Base-by-base conservation (phyloP, 1,140 invertebrate genomes). In the Schlechtendalia chinensis region DNA sequence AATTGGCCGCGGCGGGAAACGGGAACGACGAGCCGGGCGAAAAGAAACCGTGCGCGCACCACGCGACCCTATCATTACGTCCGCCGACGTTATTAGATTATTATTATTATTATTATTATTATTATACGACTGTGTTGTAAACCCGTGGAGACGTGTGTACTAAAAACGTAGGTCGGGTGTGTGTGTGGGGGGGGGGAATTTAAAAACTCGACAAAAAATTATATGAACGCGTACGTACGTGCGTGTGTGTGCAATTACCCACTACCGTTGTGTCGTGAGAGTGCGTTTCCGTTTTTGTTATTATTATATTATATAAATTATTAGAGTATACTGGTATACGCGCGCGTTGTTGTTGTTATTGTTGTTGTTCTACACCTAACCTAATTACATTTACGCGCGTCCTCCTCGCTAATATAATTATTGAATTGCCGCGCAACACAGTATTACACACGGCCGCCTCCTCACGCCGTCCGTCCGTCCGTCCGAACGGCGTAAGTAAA, bases 71-170 rank as follows among this genome's bases (percentile, higher is more conserved):
- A 71, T 71, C 17, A 71, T 71, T 71, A 71, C 67, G 0, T 17
- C 22, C 45, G 67, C 45, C 67, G 47, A 27, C 47, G 47, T 71
- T 71, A 71, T 71, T 71, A 53, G 53, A 71, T 71, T 71, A 71
- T n/a, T 22, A 53, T 53, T 69, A 69, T 47, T 58, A 58, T 12
- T 5, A 5, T 4, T 45, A 45, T 45, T 45, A 45, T 10, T 65
- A 65, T 10, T 32, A 39, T 67, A 39, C 3, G 3, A 45, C 19
- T 67, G 32, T 29, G 32, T n/a, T n/a, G n/a, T n/a, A n/a, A n/a
- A 39, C 32, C 32, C n/a, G n/a, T 39, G 32, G 32, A 3, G 32
- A 39, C 32, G 32, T 39, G 32, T 39, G 32, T 8, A 39, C 32
- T 39, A 39, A 39, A 39, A 39, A 39, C 32, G n/a, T n/a, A n/a